Conservation (phyloP, 2,888 invertebrate genomes). For the Pollenia griseotomentosa region DNA sequence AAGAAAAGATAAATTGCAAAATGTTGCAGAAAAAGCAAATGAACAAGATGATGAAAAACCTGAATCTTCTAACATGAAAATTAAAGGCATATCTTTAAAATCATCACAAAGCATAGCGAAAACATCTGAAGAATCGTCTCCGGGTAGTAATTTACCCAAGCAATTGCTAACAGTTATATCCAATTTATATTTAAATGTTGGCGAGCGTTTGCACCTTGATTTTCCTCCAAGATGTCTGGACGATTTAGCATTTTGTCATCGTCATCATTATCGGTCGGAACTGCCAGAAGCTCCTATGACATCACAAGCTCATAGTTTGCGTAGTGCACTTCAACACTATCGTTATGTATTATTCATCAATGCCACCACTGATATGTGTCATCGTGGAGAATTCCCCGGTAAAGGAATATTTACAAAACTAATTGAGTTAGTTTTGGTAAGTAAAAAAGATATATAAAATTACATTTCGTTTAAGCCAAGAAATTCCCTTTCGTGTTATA, state of each 20-base stretch:
- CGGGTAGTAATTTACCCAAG: conserved; percentile 71
- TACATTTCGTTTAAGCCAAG: too few species aligned
- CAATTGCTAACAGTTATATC: conserved; percentile 80
- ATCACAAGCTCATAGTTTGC: conserved; percentile 76
- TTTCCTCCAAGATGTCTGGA: conserved; percentile 80
- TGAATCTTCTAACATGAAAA: conserved; percentile 17
- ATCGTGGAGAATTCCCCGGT: conserved; percentile 81
- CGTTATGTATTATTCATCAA: conserved; percentile 80
- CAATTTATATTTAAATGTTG: conserved; percentile 79
- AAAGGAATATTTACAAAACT: conserved; percentile 79
- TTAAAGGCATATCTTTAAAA: conserved; percentile 62
- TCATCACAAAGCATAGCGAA: conserved; percentile 41
- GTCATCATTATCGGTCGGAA: conserved; percentile 79
- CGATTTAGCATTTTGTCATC: conserved; percentile 79
- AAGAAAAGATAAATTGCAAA: not conserved
- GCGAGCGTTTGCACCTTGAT: conserved; percentile 78
- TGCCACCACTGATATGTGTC: conserved; percentile 78
- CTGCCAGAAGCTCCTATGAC: conserved; percentile 78
- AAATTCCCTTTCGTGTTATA: not conserved
- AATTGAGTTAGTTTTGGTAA: conserved; percentile 81
- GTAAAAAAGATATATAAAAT: conserved; percentile 29
- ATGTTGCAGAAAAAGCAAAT: not conserved
- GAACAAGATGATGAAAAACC: not conserved
- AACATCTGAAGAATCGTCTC: conserved; percentile 19
- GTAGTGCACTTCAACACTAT: conserved; percentile 78